Evolutionary conservation across 1,140 invertebrate species (phyloP).

Genomic region (Colletes gigas): DNA sequence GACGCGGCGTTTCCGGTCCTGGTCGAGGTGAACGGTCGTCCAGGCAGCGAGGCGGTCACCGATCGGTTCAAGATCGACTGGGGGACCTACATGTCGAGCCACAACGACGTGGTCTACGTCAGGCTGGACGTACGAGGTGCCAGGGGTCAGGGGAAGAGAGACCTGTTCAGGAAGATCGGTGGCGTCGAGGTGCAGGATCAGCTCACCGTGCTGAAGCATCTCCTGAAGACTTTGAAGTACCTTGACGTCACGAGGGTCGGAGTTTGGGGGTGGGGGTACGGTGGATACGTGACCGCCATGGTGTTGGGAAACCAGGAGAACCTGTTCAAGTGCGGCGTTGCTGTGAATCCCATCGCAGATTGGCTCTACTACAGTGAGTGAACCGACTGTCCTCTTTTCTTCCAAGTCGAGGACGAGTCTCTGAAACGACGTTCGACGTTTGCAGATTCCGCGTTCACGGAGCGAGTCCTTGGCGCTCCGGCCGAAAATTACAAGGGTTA

Average conservation of each 20-base stretch:
- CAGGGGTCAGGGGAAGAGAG: constrained; percentile 89
- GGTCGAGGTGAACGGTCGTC: constrained; percentile 94
- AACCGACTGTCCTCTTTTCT: too few species aligned
- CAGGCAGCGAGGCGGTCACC: constrained; percentile 92
- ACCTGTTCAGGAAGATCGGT: constrained; percentile 90
- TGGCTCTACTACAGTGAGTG: constrained; percentile 96
- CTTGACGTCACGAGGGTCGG: constrained; percentile 93
- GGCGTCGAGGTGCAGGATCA: constrained; percentile 94
- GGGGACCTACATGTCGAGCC: constrained; percentile 95
- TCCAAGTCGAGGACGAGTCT: too few species aligned
- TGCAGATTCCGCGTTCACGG: constrained; percentile 96
- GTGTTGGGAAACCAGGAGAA: constrained; percentile 92
- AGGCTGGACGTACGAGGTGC: constrained; percentile 94
- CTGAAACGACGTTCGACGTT: neutral
- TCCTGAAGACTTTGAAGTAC: constrained; percentile 91
- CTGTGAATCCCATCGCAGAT: constrained; percentile 96
- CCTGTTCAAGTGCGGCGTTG: constrained; percentile 94
- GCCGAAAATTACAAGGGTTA: constrained; percentile 95
- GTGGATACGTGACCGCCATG: constrained; percentile 95
- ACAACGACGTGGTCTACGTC: constrained; percentile 94
- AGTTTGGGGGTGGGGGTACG: constrained; percentile 98
- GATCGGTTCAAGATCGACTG: constrained; percentile 93
- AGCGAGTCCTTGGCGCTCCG: constrained; percentile 93
- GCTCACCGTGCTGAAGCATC: constrained; percentile 91
- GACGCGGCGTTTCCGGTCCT: constrained; percentile 92